These are phyloP conservation scores for Channa striata DNA, from an alignment of 2,797 vertebrate genomes.

Conservation along the genomic window DNA sequence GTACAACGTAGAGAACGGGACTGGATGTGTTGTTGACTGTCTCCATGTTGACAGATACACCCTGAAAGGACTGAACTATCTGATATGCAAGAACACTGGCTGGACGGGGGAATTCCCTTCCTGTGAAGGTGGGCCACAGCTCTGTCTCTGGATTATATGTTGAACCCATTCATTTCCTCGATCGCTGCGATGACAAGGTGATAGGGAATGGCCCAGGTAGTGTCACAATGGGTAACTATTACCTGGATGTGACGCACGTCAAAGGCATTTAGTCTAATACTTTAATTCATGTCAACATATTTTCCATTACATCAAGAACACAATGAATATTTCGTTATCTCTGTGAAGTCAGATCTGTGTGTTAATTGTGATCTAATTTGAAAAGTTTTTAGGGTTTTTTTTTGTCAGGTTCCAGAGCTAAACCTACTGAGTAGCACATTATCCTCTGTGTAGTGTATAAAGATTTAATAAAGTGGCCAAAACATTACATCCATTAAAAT, in stretches of 20 bases:
- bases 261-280: not conserved
- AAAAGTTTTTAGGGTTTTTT: not conserved
- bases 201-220: not conserved
- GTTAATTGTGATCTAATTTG: not conserved
- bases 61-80: slow-evolving; percentile 66
- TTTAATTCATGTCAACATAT: not conserved
- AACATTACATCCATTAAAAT: too few relatives aligned
- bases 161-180: not conserved
- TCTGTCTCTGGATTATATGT: not conserved
- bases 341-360: not conserved
- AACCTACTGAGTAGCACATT: not conserved
- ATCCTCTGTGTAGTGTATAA: too few relatives aligned
- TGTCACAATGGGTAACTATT: not conserved
- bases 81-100: slow-evolving; percentile 66
- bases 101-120: slow-evolving; percentile 68
- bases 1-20: not conserved
- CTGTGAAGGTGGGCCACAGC: slow-evolving; percentile 72
- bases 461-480: too few relatives aligned
- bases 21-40: slow-evolving; percentile 5
- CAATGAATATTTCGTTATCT: too few relatives aligned
- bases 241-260: slow-evolving; percentile 4
- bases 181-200: too few relatives aligned
- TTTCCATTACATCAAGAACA: not conserved
- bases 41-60: slow-evolving; percentile 65
- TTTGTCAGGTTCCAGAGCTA: not conserved